A percentile compares a stretch with the other conserved stretches of the same genome.
Conservation (phyloP, 2,888 invertebrate genomes). For the Brachyopa scutellaris region DNA sequence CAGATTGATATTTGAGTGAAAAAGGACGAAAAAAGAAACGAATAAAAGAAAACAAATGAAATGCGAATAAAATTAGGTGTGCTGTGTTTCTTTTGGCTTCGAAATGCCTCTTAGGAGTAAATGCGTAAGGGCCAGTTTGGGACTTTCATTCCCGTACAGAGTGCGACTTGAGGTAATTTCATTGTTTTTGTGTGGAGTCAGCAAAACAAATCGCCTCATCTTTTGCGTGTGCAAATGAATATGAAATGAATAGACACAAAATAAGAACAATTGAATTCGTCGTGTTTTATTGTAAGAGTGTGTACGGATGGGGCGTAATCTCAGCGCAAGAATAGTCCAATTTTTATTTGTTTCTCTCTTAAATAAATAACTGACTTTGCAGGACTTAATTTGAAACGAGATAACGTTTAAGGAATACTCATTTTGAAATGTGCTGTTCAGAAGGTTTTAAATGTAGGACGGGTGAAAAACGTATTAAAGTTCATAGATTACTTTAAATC, state of each 20-base stretch:
- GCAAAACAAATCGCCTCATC: conserved; percentile 42
- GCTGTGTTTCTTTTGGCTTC: conserved; percentile 22
- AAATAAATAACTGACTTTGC: conserved; percentile 30
- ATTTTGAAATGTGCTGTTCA: no score
- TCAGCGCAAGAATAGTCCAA: conserved; percentile 7
- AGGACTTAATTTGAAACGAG: conserved; percentile 45
- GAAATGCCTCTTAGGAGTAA: conserved; percentile 48
- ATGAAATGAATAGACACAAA: conserved; percentile 55
- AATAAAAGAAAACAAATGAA: conserved; percentile 58
- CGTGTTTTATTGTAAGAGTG: no score
- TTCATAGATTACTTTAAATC: no score
- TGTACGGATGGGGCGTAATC: conserved; percentile 5
- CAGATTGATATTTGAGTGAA: conserved; percentile 72
- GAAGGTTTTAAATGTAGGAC: no score
- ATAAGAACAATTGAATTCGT: conserved; percentile 31
- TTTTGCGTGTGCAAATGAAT: conserved; percentile 53
- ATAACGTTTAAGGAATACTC: conserved; percentile 21
- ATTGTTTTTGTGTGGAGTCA: conserved; percentile 2
- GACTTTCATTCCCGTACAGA: conserved; percentile 45
- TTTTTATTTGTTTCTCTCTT: conserved; percentile 8
- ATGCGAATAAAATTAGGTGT: conserved; percentile 69
- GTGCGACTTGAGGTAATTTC: conserved; percentile 28
- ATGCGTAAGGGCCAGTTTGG: conserved; percentile 67
- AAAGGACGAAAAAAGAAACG: conserved; percentile 37
- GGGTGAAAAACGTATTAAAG: no score